Base-by-base conservation (phyloP, 23 tunicate genomes). In the Halocynthia roretzi region DNA sequence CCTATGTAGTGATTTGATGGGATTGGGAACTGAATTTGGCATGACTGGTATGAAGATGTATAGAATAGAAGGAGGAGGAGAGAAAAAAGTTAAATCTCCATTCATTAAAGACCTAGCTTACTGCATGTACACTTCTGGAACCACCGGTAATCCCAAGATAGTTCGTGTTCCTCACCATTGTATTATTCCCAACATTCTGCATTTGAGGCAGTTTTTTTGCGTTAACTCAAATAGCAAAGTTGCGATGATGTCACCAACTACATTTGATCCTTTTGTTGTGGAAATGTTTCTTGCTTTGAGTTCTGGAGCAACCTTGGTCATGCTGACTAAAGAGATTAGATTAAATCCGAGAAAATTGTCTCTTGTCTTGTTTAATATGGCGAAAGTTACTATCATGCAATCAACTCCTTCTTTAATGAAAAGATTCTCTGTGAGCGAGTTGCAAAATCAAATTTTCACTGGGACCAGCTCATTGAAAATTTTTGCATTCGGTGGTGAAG, bases 181-280 rank as follows among this genome's bases (percentile, higher is more conserved):
- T 56, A 92, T 92, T 69, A 50, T 92, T 55, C 75, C 91, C 52
- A 92, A 92, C 70, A 79, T 92, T 20, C 50, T 86, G 20, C 91
- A 92, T 68, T 75, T 92, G 8, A 57, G 23, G 57, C 22, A 61
- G 18, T 18, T 86, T 2, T 92, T 77, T 74, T 7, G 62, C 6
- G 52, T 86, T 31, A 21, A 56, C 72, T 6, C 81, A 7, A 0
- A 5, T 48, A 85, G 82, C 68, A 86, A 82, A 68, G 85, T 92
- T 64, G 84, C 92, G 0, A 70, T 83, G 83, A 49, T 89, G 19
- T 92, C 98, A 20, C 88, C 98, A 44, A 62, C 83, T 55, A 92
- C 87, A n/a, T 92, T 92, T 82, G 98, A 92, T 55, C 87, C 88
- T 18, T 63, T 80, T 75, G 54, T 92, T 67, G 88, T 92, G 15